These are phyloP conservation scores for Cossypha polioptera DNA, from an alignment of 2,797 vertebrate species.

Conservation along the genomic window DNA sequence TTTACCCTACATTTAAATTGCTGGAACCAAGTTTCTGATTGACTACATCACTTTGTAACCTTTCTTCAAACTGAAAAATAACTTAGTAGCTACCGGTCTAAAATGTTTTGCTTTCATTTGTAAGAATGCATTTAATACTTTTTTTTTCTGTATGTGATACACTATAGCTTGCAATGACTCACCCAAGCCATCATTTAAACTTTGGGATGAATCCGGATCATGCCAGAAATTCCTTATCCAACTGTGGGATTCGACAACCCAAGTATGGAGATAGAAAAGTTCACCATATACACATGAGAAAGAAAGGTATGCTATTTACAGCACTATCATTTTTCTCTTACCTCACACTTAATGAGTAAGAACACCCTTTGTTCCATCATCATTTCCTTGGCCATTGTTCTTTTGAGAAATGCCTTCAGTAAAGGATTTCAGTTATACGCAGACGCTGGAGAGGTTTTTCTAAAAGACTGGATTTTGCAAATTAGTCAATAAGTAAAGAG, in stretches of 20 bases:
- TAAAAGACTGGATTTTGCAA: not conserved
- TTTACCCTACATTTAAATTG: slow-evolving; percentile 13
- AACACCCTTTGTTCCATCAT: not conserved
- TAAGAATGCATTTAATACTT: not conserved
- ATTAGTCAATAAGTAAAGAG: not conserved
- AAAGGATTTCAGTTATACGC: not conserved
- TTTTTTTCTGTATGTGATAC: not conserved
- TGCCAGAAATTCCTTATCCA: slow-evolving; percentile 95
- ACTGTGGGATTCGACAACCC: slow-evolving; percentile 96
- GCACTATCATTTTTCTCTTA: not conserved
- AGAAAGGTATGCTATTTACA: slow-evolving; percentile 83
- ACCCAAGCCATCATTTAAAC: slow-evolving; percentile 98
- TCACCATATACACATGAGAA: slow-evolving; percentile 99
- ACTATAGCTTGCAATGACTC: slow-evolving; percentile 93
- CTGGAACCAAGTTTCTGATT: slow-evolving; percentile 33
- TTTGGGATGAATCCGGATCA: slow-evolving; percentile 99
- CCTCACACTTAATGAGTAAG: not conserved
- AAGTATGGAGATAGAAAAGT: slow-evolving; percentile 98
- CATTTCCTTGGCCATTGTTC: not conserved
- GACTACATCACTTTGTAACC: not conserved
- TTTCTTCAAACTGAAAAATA: slow-evolving; percentile 14
- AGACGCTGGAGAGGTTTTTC: not conserved
- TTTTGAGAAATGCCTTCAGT: not conserved
- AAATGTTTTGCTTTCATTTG: not conserved
- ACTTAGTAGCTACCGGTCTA: not conserved